Base-by-base conservation (phyloP, 2,888 invertebrate genomes). In the Petrophora chlorosata region DNA sequence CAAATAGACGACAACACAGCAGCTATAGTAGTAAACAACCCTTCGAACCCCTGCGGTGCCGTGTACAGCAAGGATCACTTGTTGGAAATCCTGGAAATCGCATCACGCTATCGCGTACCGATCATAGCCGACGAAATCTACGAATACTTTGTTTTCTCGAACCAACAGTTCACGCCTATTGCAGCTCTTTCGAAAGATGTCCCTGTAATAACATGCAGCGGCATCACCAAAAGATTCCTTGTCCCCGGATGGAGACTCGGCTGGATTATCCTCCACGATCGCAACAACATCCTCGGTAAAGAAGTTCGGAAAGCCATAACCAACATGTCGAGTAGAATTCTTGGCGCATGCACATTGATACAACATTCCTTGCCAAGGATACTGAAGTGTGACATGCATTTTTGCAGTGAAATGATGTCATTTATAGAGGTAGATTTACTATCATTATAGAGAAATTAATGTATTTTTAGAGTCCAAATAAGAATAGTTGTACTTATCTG, bases 101-200 rank as follows among this genome's bases (percentile, higher is more conserved):
- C 97, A 5, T 93, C 93, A 34, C 92, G 92, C 62, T 91, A 96
- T 76, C 92, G 91, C 74, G 85, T 99, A 25, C 98, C 98, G 7
- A 95, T 99, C 59, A 98, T 99, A 73, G 97, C 98, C 7, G 99
- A 99, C 82, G 99, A 99, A 92, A 98, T 99, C 73, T 99, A 99
- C 82, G 99, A 99, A 78, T 94, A 97, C 75, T 94, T 99, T 79
- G 96, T 97, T 12, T 98, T 98, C 79, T 94, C 95, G 12, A 95
- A 94, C 2, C 90, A 94, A 50, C 91, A 92, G 61, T 98, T 95
- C 73, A 88, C 95, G 63, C 94, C 98, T 0, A 84, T 98, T 51
- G 97, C 98, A 29, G 93, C 95, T 0, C 81, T 99, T 38, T 95
- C 97, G 15, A 92, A 92, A 48, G 93, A 95, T 60, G 98, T 99